Conservation (phyloP, 2,113 vertebrate species). For the Clarias gariepinus region DNA sequence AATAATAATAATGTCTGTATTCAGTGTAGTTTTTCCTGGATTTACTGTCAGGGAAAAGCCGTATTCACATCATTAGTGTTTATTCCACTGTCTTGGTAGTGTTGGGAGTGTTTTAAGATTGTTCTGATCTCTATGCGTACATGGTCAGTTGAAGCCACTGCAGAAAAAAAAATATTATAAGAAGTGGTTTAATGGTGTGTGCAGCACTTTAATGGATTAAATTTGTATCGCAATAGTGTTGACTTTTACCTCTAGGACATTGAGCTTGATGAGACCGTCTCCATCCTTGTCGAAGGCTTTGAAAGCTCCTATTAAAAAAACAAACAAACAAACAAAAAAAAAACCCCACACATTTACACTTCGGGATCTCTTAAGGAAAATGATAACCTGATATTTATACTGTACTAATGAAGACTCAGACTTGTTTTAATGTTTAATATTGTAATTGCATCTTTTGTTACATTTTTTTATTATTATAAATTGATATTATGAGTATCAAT, state of each 20-base stretch:
- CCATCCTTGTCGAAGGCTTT: slow-evolving; percentile 95
- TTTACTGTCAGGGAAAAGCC: neutral
- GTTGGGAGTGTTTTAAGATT: neutral
- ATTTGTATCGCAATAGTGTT: neutral
- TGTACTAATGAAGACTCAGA: neutral
- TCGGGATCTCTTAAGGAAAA: neutral
- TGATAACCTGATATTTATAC: neutral
- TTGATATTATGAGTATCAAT: neutral
- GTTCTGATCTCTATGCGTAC: slow-evolving; percentile 77
- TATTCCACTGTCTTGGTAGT: neutral
- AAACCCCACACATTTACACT: neutral
- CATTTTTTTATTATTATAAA: neutral
- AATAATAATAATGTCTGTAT: neutral
- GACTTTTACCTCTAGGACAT: slow-evolving; percentile 86
- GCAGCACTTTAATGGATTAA: neutral
- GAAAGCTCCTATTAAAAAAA: slow-evolving; percentile 85
- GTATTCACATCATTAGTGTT: neutral
- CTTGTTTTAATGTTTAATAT: neutral
- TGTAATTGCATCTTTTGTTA: neutral
- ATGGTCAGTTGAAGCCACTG: slow-evolving; percentile 98
- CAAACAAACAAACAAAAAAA: no score
- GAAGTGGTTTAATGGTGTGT: neutral
- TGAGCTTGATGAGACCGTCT: slow-evolving; percentile 94
- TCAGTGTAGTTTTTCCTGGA: neutral
- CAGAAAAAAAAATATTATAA: neutral